Evolutionary conservation across 2,888 invertebrate genomes (phyloP).

Genomic region (Dolichomitus sp.): DNA sequence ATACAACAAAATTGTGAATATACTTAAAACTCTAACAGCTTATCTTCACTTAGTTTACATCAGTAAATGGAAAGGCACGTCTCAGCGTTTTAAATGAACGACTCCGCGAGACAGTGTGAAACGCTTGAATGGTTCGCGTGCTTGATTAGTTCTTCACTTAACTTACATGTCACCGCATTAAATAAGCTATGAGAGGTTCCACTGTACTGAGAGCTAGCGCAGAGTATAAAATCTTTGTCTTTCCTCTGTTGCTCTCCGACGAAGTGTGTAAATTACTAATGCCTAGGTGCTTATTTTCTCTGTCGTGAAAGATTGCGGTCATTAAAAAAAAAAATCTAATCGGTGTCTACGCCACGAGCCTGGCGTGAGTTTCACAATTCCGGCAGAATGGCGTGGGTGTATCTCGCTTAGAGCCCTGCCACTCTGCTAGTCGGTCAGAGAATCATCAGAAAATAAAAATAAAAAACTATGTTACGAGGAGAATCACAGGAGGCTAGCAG

Average conservation of each 20-base stretch:
- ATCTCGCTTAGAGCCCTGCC: neutral
- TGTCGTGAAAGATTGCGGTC: neutral
- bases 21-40: too few species aligned
- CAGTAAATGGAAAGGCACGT: too few species aligned
- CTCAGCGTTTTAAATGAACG: too few species aligned
- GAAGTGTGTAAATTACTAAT: slow-evolving; percentile 3
- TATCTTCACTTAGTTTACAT: too few species aligned
- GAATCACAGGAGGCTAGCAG: neutral
- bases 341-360: neutral
- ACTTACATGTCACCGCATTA: too few species aligned
- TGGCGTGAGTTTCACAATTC: neutral
- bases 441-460: neutral
- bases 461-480: neutral
- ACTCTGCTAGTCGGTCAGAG: neutral
- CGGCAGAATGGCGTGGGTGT: neutral
- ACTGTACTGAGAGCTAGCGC: neutral
- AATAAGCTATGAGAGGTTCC: too few species aligned
- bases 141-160: too few species aligned
- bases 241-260: neutral
- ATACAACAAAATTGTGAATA: too few species aligned
- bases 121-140: too few species aligned
- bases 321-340: neutral
- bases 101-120: too few species aligned
- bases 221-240: neutral
- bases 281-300: neutral